phyloP scores from a whole-genome alignment of 2,888 invertebrate species.

The Stenolophus ochropezus region DNA sequence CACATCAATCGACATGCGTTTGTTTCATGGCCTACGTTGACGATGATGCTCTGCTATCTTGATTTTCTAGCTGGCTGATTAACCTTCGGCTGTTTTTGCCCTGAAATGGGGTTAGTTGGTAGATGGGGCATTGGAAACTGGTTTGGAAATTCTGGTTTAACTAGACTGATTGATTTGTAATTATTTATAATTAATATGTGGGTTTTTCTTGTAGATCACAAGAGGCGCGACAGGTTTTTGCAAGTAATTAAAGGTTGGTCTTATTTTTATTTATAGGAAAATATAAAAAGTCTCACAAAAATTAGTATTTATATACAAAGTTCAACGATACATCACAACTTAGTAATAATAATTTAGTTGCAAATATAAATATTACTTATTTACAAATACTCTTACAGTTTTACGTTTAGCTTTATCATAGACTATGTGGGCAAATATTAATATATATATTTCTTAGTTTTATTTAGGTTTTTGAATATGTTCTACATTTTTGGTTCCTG shows the following conservation, averaged over 20 bases:
- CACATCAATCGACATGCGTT: not conserved
- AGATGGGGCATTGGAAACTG: not conserved
- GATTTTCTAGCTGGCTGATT: conserved; percentile 16
- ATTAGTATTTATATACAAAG: too few species aligned
- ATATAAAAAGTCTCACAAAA: too few species aligned
- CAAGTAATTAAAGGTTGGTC: not conserved
- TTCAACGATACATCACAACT: too few species aligned
- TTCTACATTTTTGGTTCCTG: too few species aligned
- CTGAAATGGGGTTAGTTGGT: conserved; percentile 30
- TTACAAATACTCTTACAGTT: too few species aligned
- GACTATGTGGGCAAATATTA: too few species aligned
- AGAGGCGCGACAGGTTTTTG: not conserved
- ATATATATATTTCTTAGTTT: too few species aligned
- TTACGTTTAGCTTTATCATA: too few species aligned
- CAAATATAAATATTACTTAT: too few species aligned
- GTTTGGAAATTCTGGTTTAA: conserved; percentile 11
- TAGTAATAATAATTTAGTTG: too few species aligned
- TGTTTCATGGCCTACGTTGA: not conserved
- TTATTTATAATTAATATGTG: not conserved
- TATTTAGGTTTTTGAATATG: too few species aligned
- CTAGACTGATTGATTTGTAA: not conserved
- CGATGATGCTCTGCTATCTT: not conserved
- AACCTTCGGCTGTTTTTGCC: conserved; percentile 17
- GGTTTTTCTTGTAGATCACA: not conserved
- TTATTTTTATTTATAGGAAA: not conserved